Evolutionary conservation across 1,140 invertebrate species (phyloP).

Genomic region (Condylostylus longicornis): DNA sequence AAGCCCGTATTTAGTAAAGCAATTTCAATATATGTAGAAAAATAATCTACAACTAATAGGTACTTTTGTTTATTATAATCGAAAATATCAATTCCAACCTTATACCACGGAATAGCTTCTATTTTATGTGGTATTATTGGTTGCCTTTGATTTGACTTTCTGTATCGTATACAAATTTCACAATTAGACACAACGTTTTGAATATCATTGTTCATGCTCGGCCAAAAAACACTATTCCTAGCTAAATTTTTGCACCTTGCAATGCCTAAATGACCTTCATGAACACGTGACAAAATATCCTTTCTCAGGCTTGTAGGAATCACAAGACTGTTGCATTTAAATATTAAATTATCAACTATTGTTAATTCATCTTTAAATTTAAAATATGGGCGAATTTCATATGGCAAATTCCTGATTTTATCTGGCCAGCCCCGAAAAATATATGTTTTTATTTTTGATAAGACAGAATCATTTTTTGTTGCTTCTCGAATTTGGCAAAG

Average conservation of each 20-base stretch:
- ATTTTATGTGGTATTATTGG: slow-evolving; percentile 3
- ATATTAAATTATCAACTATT: slow-evolving; percentile 22
- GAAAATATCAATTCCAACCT: slow-evolving; percentile 18
- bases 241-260: slow-evolving; percentile 27
- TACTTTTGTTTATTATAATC: slow-evolving; percentile 20
- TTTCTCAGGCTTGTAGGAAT: slow-evolving; percentile 23
- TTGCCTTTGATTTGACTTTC: slow-evolving; percentile 5
- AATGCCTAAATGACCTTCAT: slow-evolving; percentile 33
- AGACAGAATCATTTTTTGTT: slow-evolving; percentile 16
- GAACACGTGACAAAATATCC: slow-evolving; percentile 26
- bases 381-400: slow-evolving; percentile 18
- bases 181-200: slow-evolving; percentile 30
- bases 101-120: slow-evolving; percentile 5
- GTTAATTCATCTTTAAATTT: slow-evolving; percentile 21
- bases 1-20: slow-evolving; percentile 2
- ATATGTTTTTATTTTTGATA: slow-evolving; percentile 15
- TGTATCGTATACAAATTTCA: slow-evolving; percentile 7
- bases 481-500: slow-evolving; percentile 15
- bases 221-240: slow-evolving; percentile 32
- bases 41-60: slow-evolving; percentile 18
- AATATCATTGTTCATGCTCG: slow-evolving; percentile 32
- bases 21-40: slow-evolving; percentile 8
- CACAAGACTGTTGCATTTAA: slow-evolving; percentile 23
- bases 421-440: slow-evolving; percentile 30
- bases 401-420: slow-evolving; percentile 13